A percentile compares a stretch with the other conserved stretches of the same genome.
Evolutionary conservation across 1,140 invertebrate species (phyloP).

Genomic region (Pollicipes pollicipes): DNA sequence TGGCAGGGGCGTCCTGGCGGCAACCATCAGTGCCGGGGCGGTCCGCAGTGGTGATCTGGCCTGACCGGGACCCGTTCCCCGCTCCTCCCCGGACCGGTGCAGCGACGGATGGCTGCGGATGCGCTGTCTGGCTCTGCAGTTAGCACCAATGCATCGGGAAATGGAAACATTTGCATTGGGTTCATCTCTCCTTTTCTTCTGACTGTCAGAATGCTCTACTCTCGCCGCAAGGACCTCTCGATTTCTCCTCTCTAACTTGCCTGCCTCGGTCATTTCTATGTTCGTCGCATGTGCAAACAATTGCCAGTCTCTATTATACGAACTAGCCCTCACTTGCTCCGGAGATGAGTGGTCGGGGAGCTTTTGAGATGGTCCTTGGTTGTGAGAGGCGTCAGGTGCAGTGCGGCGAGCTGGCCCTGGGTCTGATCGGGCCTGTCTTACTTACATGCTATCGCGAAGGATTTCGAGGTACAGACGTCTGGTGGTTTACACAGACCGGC

Average conservation of each 20-base stretch:
- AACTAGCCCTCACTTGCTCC: background rate
- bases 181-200: constrained; percentile 1
- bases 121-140: too few relatives aligned
- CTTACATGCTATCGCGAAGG: background rate
- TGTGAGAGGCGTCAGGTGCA: background rate
- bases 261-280: background rate
- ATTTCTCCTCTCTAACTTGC: background rate
- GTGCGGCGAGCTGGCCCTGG: too few relatives aligned
- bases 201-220: background rate
- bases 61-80: too few relatives aligned
- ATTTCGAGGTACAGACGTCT: background rate
- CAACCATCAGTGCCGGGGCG: background rate
- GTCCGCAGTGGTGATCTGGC: too few relatives aligned
- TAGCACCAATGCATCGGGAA: too few relatives aligned
- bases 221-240: background rate
- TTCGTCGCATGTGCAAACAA: background rate
- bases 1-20: too few relatives aligned
- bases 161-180: background rate
- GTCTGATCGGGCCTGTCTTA: background rate
- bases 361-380: constrained; percentile 20
- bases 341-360: constrained; percentile 3
- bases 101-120: too few relatives aligned
- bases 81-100: too few relatives aligned
- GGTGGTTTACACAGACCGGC: too few relatives aligned
- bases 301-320: background rate